Percentiles rank a stretch among this genome's conserved stretches.
Evolutionary conservation across 2,888 invertebrate species (phyloP).

Genomic region (Plusia festucae): DNA sequence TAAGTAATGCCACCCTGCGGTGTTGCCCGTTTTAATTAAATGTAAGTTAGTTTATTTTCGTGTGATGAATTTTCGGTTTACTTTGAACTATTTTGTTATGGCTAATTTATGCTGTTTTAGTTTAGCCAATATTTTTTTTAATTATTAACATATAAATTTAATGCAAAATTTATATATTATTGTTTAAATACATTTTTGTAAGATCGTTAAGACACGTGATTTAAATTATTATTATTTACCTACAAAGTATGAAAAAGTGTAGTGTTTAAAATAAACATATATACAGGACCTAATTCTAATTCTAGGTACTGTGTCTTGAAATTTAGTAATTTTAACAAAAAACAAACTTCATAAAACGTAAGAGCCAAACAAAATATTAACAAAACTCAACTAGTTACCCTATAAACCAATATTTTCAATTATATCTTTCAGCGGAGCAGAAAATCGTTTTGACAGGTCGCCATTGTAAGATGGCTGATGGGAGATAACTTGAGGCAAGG

Average conservation of each 20-base stretch:
- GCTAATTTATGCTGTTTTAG: background rate
- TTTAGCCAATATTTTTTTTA: background rate
- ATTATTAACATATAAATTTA: too few species aligned
- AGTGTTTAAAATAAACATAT: too few species aligned
- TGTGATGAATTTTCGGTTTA: constrained; percentile 14
- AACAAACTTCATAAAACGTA: too few species aligned
- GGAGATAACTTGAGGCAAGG: constrained; percentile 33
- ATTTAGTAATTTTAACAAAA: too few species aligned
- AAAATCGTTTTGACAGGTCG: constrained; percentile 44
- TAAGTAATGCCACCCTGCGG: constrained; percentile 48
- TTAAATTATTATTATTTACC: too few species aligned
- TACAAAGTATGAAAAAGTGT: too few species aligned
- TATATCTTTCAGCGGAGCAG: constrained; percentile 37
- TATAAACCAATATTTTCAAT: constrained; percentile 45
- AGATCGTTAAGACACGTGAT: too few species aligned
- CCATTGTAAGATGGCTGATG: constrained; percentile 36
- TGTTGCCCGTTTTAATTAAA: constrained; percentile 44
- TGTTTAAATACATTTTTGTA: too few species aligned
- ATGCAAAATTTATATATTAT: too few species aligned
- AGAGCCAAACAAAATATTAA: too few species aligned
- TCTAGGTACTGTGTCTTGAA: too few species aligned
- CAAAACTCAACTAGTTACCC: background rate
- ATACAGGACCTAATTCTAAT: too few species aligned
- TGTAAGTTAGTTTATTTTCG: constrained; percentile 31
- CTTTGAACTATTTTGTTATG: constrained; percentile 6